A percentile compares a stretch with the other conserved stretches of the same genome.
Conservation (phyloP, 1,140 invertebrate genomes). For the Eriosoma lanigerum region DNA sequence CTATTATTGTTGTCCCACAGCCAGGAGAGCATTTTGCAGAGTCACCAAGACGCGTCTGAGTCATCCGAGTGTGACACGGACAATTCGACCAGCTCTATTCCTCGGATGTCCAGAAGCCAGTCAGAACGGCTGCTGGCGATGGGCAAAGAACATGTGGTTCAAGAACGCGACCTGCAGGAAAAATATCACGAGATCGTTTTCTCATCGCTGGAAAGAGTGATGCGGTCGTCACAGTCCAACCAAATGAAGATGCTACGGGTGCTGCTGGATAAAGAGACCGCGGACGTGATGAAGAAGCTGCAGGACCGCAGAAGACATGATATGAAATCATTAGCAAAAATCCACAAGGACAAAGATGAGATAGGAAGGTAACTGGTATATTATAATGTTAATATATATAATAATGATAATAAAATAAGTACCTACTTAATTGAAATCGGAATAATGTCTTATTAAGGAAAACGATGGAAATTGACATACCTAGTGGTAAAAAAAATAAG, state of each 20-base stretch:
- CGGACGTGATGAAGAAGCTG: constrained; percentile 80
- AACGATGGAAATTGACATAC: no score
- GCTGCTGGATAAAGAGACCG: constrained; percentile 74
- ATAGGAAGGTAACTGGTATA: constrained; percentile 66
- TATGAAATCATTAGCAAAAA: constrained; percentile 77
- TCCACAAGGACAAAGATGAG: constrained; percentile 86
- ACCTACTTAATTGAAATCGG: no score
- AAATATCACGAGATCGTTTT: constrained; percentile 80
- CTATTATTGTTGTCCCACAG: not conserved
- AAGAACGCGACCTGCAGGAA: constrained; percentile 78
- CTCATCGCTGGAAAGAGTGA: constrained; percentile 73
- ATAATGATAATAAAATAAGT: no score
- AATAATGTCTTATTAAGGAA: no score
- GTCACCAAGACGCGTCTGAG: constrained; percentile 55
- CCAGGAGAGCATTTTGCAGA: constrained; percentile 20
- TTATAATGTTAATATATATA: not conserved
- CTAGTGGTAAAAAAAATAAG: no score
- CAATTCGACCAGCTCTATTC: constrained; percentile 58
- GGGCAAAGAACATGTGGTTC: constrained; percentile 70
- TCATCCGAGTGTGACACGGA: constrained; percentile 60
- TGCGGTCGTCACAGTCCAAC: constrained; percentile 73
- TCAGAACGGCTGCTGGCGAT: constrained; percentile 69
- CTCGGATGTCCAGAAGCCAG: constrained; percentile 65
- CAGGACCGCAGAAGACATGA: constrained; percentile 81
- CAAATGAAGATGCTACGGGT: constrained; percentile 73